Conservation (phyloP, 2,888 invertebrate genomes). For the Ormyrus rosae region DNA sequence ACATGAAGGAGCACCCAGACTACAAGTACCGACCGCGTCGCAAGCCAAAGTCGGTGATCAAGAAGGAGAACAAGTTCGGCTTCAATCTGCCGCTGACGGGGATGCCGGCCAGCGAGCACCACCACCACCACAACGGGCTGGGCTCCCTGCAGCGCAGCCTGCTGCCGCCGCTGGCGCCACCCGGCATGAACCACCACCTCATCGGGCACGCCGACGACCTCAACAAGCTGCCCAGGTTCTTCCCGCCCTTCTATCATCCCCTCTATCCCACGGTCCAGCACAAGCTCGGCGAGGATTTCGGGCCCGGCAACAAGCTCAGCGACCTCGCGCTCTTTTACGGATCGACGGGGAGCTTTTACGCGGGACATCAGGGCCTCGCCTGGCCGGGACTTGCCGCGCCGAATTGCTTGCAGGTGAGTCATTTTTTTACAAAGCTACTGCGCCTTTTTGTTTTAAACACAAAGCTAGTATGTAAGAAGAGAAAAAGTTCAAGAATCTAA, state of each 20-base stretch:
- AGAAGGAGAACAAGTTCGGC: conserved; percentile 87
- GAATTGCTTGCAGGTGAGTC: conserved; percentile 46
- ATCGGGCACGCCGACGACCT: conserved; percentile 77
- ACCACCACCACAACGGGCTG: conserved; percentile 57
- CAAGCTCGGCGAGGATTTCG: conserved; percentile 78
- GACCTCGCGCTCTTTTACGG: conserved; percentile 81
- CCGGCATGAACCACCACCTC: conserved; percentile 65
- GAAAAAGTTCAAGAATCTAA: background rate
- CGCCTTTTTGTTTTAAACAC: background rate
- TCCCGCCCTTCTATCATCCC: conserved; percentile 84
- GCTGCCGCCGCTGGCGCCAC: conserved; percentile 76
- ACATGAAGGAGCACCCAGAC: conserved; percentile 96
- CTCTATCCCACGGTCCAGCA: conserved; percentile 80
- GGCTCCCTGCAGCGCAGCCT: conserved; percentile 69
- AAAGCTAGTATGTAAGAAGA: background rate
- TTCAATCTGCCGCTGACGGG: conserved; percentile 82
- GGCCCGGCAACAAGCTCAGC: conserved; percentile 74
- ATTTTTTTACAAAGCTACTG: background rate
- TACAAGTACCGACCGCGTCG: conserved; percentile 93
- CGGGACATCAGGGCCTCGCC: conserved; percentile 71
- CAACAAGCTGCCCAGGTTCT: conserved; percentile 81
- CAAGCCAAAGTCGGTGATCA: conserved; percentile 90
- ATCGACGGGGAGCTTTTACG: conserved; percentile 78
- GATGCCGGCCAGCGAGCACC: conserved; percentile 70
- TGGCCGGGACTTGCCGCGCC: conserved; percentile 69